Conservation (phyloP, 1,140 invertebrate species). For the Achatina immaculata region DNA sequence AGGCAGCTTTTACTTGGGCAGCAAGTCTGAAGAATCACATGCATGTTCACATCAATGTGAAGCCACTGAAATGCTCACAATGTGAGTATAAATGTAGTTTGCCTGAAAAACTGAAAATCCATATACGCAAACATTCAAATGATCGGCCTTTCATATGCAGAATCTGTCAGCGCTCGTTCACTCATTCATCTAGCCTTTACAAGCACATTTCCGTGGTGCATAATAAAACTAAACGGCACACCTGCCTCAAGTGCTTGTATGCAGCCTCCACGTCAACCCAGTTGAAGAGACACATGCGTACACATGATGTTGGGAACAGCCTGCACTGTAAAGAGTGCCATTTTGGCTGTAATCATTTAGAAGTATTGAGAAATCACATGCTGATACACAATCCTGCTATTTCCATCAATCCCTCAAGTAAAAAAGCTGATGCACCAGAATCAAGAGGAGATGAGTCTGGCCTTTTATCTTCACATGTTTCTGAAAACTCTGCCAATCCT, state of each 20-base stretch:
- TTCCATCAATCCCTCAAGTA: background rate
- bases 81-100: background rate
- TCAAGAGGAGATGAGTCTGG: background rate
- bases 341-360: conserved; percentile 2
- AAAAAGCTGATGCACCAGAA: background rate
- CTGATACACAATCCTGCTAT: background rate
- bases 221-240: background rate
- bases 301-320: background rate
- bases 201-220: conserved; percentile 9
- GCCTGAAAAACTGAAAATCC: background rate
- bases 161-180: conserved; percentile 5
- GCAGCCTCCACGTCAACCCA: background rate
- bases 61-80: background rate
- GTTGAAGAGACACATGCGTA: background rate
- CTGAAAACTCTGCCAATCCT: background rate
- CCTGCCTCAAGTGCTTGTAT: background rate
- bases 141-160: background rate
- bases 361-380: conserved; percentile 6
- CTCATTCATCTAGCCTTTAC: background rate
- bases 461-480: background rate
- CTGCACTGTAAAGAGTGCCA: background rate
- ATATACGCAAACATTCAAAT: conserved; percentile 1
- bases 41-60: background rate
- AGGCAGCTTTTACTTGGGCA: background rate
- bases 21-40: conserved; percentile 9